phyloP scores from a whole-genome alignment of 1,140 invertebrate genomes.

The Drosophila santomea region DNA sequence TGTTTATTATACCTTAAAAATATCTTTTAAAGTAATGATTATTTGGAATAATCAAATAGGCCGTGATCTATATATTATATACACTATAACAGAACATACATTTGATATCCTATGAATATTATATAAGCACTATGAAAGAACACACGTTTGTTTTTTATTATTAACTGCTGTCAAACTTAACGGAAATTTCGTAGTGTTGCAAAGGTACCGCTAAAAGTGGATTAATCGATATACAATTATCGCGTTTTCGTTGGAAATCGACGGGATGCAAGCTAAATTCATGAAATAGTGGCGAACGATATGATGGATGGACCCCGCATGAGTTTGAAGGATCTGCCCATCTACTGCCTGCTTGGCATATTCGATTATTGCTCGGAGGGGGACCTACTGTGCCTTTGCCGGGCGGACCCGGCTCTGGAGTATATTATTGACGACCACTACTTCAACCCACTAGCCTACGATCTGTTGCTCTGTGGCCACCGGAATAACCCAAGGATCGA shows the following conservation, averaged over 20 bases:
- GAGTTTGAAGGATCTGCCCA: conserved; percentile 64
- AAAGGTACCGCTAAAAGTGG: neutral
- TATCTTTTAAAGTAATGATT: too few species aligned
- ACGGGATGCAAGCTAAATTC: neutral
- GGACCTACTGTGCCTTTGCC: conserved; percentile 58
- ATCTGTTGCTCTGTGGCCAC: conserved; percentile 75
- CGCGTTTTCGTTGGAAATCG: neutral
- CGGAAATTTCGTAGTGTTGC: conserved; percentile 1
- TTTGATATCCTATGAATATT: too few species aligned
- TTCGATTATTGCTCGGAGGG: conserved; percentile 63
- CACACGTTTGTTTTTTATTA: neutral
- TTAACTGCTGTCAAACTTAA: conserved; percentile 6
- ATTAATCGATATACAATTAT: conserved; percentile 12
- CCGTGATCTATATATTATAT: neutral
- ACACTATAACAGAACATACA: neutral
- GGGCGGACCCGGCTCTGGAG: conserved; percentile 43
- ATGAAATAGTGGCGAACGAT: conserved; percentile 1
- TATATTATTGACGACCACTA: conserved; percentile 62
- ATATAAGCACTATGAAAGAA: too few species aligned
- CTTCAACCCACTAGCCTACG: conserved; percentile 50
- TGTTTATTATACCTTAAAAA: neutral
- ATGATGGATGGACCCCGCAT: conserved; percentile 23
- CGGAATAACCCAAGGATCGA: conserved; percentile 45
- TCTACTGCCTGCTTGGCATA: conserved; percentile 68
- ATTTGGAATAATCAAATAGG: neutral